Base-by-base conservation (phyloP, 1,140 invertebrate genomes). In the Carposina sasakii region DNA sequence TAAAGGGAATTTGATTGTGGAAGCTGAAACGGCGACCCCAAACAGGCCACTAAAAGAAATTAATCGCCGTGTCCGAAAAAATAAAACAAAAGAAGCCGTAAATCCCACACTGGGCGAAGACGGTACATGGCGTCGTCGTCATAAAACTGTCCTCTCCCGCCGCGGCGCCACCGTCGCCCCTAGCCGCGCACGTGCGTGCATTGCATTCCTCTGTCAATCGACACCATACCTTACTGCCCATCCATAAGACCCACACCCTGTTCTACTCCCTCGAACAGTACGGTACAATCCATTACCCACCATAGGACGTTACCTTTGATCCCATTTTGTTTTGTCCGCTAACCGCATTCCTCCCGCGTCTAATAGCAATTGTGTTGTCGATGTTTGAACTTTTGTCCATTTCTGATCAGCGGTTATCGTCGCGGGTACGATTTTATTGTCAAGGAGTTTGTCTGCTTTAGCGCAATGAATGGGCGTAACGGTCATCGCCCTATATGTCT, bases 381-480 rank as follows among this genome's bases (percentile, higher is more conserved):
- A 67, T 71, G 75, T 76, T 75, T 81, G 76, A 81, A 81, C 78
- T 81, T 78, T 83, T 71, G 71, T 77, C 73, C 76, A 77, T 79
- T 72, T 81, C 77, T 76, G 67, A 81, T 83, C 78, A 76, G 75
- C 75, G 71, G 69, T 76, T 77, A 73, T 71, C 67, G 67, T 69
- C 55, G 61, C 58, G 51, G 57, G 33, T 67, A 66, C 60, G 52
- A 68, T 72, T 72, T 70, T n/a, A n/a, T 70, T 69, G 72, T 72
- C 67, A 65, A 58, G 31, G 41, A 44, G 21, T 51, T 15, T 40
- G 21, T 24, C 23, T n/a, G n/a, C n/a, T n/a, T n/a, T n/a, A n/a
- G n/a, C n/a, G n/a, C n/a, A n/a, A n/a, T n/a, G n/a, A n/a, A n/a
- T n/a, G n/a, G n/a, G n/a, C n/a, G n/a, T n/a, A n/a, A n/a, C n/a